Percentiles rank a stretch among this genome's conserved stretches.
Evolutionary conservation across 2,888 invertebrate genomes (phyloP).

Genomic region (Lymantria monacha): DNA sequence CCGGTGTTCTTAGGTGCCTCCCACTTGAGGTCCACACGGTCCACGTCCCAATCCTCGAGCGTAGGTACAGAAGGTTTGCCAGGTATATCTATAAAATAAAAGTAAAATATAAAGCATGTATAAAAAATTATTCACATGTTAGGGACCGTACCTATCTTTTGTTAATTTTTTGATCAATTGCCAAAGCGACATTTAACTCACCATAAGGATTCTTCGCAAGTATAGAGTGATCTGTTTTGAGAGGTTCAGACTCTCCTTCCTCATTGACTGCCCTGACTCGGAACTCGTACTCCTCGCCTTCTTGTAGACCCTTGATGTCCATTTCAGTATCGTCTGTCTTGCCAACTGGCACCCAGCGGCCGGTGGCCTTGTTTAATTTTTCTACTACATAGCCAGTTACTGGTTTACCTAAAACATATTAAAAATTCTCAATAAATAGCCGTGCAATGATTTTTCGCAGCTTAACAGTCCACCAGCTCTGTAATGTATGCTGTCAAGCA

Average conservation of each 20-base stretch:
- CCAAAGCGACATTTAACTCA: slow-evolving; percentile 55
- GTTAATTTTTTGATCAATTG: too few species aligned
- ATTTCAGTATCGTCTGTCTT: slow-evolving; percentile 93
- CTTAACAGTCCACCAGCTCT: too few species aligned
- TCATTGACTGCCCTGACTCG: slow-evolving; percentile 96
- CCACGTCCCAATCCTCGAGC: slow-evolving; percentile 94
- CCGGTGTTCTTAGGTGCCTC: slow-evolving; percentile 89
- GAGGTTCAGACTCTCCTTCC: slow-evolving; percentile 96
- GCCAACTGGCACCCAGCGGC: slow-evolving; percentile 96
- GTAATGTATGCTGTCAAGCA: too few species aligned
- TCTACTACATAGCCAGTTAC: slow-evolving; percentile 96
- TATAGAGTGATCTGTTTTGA: slow-evolving; percentile 94
- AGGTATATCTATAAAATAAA: slow-evolving; percentile 83
- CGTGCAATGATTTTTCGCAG: too few species aligned
- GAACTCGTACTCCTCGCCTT: slow-evolving; percentile 95
- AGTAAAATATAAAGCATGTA: slow-evolving; percentile 2
- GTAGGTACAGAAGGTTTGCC: slow-evolving; percentile 94
- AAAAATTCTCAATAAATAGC: neutral
- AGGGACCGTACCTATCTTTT: too few species aligned
- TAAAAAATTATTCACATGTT: neutral
- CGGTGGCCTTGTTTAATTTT: slow-evolving; percentile 95
- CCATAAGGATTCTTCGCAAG: slow-evolving; percentile 98
- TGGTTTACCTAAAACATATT: slow-evolving; percentile 83
- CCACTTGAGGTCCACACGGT: slow-evolving; percentile 93
- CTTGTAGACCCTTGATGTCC: slow-evolving; percentile 91